Conservation (phyloP, 2,888 invertebrate genomes). For the Protonemura montana region DNA sequence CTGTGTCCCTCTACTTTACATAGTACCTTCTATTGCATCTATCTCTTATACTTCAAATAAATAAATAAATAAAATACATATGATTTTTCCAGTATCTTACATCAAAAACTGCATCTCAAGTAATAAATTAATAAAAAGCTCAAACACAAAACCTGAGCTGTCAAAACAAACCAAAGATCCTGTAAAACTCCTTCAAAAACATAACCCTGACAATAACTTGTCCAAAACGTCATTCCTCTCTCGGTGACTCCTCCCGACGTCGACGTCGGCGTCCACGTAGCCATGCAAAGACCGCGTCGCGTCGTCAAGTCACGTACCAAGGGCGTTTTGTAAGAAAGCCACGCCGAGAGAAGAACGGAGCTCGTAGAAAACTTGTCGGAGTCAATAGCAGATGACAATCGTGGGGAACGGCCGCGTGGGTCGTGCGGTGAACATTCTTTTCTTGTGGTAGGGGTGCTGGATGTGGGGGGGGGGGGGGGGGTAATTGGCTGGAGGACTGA, state of each 20-base stretch:
- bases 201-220: too few relatives aligned
- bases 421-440: background rate
- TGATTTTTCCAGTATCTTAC: too few relatives aligned
- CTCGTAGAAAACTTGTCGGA: background rate
- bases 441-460: too few relatives aligned
- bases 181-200: too few relatives aligned
- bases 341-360: background rate
- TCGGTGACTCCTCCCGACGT: background rate
- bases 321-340: background rate
- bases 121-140: too few relatives aligned
- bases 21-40: too few relatives aligned
- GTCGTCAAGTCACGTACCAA: background rate
- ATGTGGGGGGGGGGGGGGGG: background rate
- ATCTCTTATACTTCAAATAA: too few relatives aligned
- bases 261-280: background rate
- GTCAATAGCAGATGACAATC: conserved; percentile 12
- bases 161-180: too few relatives aligned
- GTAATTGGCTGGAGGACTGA: background rate
- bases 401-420: background rate
- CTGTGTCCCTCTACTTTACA: too few relatives aligned
- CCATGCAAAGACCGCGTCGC: background rate
- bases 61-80: too few relatives aligned
- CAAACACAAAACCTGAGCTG: too few relatives aligned
- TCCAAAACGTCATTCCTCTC: background rate
- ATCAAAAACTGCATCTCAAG: too few relatives aligned